Conservation (phyloP, 2,113 vertebrate genomes). For the Nematolebias whitei region DNA sequence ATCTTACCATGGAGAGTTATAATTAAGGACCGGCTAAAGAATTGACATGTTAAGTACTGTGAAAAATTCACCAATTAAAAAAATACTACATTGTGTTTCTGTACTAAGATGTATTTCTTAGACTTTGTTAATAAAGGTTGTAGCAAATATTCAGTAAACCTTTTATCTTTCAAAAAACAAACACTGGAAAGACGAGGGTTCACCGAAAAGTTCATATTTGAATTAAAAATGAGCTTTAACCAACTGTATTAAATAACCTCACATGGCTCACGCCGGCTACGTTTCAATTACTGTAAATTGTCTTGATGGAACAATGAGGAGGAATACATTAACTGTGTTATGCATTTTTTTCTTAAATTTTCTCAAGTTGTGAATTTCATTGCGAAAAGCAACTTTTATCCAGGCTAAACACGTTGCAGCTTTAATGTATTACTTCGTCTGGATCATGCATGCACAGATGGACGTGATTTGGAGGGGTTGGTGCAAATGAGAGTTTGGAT, state of each 20-base stretch:
- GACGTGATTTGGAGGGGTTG: constrained; percentile 21
- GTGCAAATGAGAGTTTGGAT: constrained; percentile 57
- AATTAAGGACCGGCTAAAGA: too few relatives aligned
- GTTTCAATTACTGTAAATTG: constrained; percentile 16
- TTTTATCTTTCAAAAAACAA: too few relatives aligned
- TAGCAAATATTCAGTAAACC: too few relatives aligned
- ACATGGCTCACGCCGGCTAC: neutral
- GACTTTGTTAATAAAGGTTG: too few relatives aligned
- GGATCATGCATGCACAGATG: constrained; percentile 18
- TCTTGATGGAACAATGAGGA: neutral
- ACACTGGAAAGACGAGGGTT: too few relatives aligned
- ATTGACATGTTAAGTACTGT: too few relatives aligned
- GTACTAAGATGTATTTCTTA: too few relatives aligned
- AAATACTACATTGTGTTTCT: too few relatives aligned
- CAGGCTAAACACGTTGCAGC: constrained; percentile 16
- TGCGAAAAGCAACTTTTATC: constrained; percentile 8
- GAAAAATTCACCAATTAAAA: too few relatives aligned
- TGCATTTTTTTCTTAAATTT: constrained; percentile 24
- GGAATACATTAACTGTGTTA: constrained; percentile 28
- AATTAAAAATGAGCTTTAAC: neutral
- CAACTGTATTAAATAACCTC: neutral
- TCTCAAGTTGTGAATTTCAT: constrained; percentile 30
- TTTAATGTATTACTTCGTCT: constrained; percentile 47
- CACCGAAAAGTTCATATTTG: neutral
- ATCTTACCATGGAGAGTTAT: too few relatives aligned